Evolutionary conservation across 1,140 invertebrate species (phyloP).

Genomic region (Orius insidiosus): DNA sequence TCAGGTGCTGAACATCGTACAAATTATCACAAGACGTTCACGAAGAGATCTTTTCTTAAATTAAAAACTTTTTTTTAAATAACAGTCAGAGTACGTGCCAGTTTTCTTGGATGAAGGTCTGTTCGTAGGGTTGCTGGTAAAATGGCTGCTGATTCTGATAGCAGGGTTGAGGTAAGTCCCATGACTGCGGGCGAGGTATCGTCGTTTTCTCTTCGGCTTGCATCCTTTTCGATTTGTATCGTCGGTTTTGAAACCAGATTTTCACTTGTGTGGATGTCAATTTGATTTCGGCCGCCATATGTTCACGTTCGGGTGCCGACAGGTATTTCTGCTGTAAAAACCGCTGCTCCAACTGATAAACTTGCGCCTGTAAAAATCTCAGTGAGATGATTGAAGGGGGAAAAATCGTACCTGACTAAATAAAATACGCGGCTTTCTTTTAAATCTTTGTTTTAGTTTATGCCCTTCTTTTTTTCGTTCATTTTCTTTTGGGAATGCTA

Average conservation of each 20-base stretch:
- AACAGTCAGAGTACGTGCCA: too few relatives aligned
- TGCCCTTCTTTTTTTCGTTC: neutral
- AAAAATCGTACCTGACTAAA: constrained; percentile 56
- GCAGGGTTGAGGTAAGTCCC: too few relatives aligned
- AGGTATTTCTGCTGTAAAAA: constrained; percentile 51
- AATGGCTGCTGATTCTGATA: too few relatives aligned
- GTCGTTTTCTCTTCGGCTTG: neutral
- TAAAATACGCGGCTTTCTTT: constrained; percentile 80
- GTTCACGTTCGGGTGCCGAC: constrained; percentile 47
- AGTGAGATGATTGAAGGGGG: neutral
- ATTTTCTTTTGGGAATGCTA: constrained; percentile 12
- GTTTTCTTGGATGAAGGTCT: too few relatives aligned
- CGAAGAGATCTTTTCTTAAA: too few relatives aligned
- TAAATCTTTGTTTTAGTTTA: constrained; percentile 37
- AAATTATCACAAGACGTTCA: too few relatives aligned
- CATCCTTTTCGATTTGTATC: constrained; percentile 39
- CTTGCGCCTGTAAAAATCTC: constrained; percentile 50
- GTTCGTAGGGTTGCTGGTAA: too few relatives aligned
- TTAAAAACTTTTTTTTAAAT: too few relatives aligned
- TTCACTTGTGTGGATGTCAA: constrained; percentile 35
- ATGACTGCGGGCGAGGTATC: too few relatives aligned
- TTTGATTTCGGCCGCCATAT: constrained; percentile 35
- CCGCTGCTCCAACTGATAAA: constrained; percentile 44
- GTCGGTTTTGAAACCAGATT: constrained; percentile 45
- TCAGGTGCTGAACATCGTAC: too few relatives aligned